Conservation (phyloP, 2,113 vertebrate genomes). For the Coptodon rendalli region DNA sequence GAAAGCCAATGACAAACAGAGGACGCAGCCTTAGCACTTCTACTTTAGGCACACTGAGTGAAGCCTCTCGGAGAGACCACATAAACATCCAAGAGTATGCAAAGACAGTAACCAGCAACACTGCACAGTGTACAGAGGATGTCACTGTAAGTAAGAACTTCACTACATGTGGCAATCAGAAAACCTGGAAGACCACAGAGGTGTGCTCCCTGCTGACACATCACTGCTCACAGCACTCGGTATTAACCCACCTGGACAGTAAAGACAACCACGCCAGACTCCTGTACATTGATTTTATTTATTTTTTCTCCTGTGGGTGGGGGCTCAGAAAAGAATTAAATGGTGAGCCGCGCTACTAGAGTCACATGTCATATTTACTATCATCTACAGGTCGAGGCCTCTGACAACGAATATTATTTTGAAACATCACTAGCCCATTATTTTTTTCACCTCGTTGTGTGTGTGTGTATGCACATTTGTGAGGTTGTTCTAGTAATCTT, state of each 20-base stretch:
- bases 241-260: background rate
- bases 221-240: background rate
- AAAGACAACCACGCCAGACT: background rate
- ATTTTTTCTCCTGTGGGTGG: background rate
- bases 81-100: background rate
- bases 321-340: background rate
- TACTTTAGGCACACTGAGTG: background rate
- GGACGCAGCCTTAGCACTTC: background rate
- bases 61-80: accelerated
- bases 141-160: background rate
- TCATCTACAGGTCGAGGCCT: background rate
- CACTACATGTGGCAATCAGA: background rate
- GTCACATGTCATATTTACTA: background rate
- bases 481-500: background rate
- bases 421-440: background rate
- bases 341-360: background rate
- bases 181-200: background rate
- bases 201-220: background rate
- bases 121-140: background rate
- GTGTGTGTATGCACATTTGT: background rate
- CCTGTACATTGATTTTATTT: background rate
- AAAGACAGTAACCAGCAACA: background rate
- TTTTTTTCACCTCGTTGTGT: background rate
- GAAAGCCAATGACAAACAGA: background rate
- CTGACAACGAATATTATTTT: background rate